These are phyloP conservation scores for Neoseiulus cucumeris DNA, from an alignment of 1,140 invertebrate species.

Conservation along the genomic window DNA sequence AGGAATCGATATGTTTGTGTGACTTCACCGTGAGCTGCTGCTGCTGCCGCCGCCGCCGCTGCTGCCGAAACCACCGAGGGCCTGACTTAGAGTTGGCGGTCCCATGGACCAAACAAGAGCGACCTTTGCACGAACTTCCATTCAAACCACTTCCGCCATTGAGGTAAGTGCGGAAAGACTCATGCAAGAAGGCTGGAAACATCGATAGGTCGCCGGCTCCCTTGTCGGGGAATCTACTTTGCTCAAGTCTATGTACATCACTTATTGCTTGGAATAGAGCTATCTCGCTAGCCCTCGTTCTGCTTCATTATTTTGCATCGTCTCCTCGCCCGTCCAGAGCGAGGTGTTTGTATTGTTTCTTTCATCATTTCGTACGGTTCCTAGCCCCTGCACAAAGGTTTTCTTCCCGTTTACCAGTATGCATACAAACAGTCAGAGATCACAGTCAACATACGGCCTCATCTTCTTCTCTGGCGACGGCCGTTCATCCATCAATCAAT, in stretches of 20 bases:
- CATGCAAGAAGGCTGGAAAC: too few relatives aligned
- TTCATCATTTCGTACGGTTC: background rate
- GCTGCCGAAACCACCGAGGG: too few relatives aligned
- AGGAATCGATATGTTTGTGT: too few relatives aligned
- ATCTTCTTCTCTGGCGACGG: background rate
- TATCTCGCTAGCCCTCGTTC: background rate
- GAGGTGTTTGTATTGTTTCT: background rate
- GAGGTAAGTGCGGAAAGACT: too few relatives aligned
- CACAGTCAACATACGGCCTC: background rate
- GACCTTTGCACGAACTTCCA: too few relatives aligned
- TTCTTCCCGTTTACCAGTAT: background rate
- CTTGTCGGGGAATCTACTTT: constrained; percentile 7
- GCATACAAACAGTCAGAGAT: constrained; percentile 10
- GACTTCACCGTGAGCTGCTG: too few relatives aligned
- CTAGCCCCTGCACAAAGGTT: background rate
- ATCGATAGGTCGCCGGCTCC: background rate
- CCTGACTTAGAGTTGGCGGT: too few relatives aligned
- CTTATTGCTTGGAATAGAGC: constrained; percentile 10
- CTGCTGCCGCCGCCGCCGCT: too few relatives aligned
- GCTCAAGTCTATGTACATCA: constrained; percentile 8
- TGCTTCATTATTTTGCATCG: background rate
- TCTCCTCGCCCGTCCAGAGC: background rate
- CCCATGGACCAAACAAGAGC: too few relatives aligned
- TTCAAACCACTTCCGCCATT: too few relatives aligned
- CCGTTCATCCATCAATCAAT: background rate